Conservation (phyloP, 1,140 invertebrate species). For the Dinothrombium tinctorium region DNA sequence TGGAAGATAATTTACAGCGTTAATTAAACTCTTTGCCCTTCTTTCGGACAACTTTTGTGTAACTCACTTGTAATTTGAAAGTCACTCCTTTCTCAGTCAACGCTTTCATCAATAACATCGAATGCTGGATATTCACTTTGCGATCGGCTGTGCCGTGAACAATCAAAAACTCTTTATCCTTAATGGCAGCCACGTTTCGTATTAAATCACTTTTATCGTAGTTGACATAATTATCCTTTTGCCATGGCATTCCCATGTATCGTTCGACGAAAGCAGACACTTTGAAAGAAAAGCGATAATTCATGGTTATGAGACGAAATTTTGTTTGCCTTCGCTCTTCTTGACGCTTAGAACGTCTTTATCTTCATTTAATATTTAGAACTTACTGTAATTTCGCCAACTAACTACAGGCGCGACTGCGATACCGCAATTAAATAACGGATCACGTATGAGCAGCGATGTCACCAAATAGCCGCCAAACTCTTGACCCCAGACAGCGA, state of each 20-base stretch:
- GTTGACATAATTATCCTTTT: constrained; percentile 53
- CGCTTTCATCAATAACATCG: constrained; percentile 62
- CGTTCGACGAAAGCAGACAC: constrained; percentile 81
- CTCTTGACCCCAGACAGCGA: constrained; percentile 67
- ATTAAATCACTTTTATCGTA: constrained; percentile 70
- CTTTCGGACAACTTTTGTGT: too few species aligned
- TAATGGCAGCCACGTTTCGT: constrained; percentile 45
- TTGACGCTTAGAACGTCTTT: too few species aligned
- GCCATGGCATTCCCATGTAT: constrained; percentile 71
- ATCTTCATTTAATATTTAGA: background rate
- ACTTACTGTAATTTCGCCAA: constrained; percentile 76
- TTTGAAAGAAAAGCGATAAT: too few species aligned
- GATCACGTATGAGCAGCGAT: constrained; percentile 47
- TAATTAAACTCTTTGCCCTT: too few species aligned
- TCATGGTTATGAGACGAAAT: too few species aligned
- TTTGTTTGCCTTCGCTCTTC: too few species aligned
- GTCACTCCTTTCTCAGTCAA: constrained; percentile 53
- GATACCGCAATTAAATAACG: constrained; percentile 67
- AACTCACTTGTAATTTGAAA: constrained; percentile 58
- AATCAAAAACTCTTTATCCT: constrained; percentile 54
- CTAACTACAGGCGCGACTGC: constrained; percentile 72
- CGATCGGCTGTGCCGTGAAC: constrained; percentile 67
- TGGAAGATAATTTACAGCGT: constrained; percentile 1
- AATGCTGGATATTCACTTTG: constrained; percentile 77
- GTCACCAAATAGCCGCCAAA: constrained; percentile 71